phyloP scores from a whole-genome alignment of 2,888 invertebrate genomes.

The Apantesis nais region DNA sequence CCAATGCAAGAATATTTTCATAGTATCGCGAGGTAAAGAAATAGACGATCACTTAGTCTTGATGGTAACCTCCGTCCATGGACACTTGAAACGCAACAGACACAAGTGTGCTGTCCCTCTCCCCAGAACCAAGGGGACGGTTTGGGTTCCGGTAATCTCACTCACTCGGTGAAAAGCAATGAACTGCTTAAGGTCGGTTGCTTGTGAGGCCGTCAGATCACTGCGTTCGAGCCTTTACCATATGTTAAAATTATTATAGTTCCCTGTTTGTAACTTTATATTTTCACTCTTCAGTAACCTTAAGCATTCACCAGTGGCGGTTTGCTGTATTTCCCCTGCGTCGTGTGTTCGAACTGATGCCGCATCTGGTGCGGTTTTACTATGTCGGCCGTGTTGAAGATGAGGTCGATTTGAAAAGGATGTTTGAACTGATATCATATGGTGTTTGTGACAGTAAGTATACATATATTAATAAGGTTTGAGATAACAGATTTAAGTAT shows the following conservation, averaged over 20 bases:
- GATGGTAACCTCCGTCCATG: background rate
- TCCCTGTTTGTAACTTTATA: background rate
- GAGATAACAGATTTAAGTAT: background rate
- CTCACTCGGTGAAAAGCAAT: background rate
- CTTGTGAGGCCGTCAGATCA: background rate
- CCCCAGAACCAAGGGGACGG: background rate
- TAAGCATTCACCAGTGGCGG: conserved; percentile 77
- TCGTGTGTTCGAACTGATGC: conserved; percentile 70
- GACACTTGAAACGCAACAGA: background rate
- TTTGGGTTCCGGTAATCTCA: too few relatives aligned
- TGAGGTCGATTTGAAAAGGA: conserved; percentile 61
- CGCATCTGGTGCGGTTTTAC: conserved; percentile 61
- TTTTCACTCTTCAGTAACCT: conserved; percentile 54
- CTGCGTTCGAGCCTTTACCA: background rate
- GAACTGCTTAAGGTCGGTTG: background rate
- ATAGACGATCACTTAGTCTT: background rate
- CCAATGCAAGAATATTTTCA: background rate
- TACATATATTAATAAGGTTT: background rate
- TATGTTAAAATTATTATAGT: background rate
- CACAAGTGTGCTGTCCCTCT: background rate
- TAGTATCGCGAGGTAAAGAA: too few relatives aligned
- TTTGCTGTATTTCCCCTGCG: conserved; percentile 63
- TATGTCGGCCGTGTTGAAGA: conserved; percentile 66
- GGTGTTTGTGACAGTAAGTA: conserved; percentile 73
- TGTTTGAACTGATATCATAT: conserved; percentile 64